Conservation (phyloP, 2,888 invertebrate genomes). For the Aphodius sticticus region DNA sequence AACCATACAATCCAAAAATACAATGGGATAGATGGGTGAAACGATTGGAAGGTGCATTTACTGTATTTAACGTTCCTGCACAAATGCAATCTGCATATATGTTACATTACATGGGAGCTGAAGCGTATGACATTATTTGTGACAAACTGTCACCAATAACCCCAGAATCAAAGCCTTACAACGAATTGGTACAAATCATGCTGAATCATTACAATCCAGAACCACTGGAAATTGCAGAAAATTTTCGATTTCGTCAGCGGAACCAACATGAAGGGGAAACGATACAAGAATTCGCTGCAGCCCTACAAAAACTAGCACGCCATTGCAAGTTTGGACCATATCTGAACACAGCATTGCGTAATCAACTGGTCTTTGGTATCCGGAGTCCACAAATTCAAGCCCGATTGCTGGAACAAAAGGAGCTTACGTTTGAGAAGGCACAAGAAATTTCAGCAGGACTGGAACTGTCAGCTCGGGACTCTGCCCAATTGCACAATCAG, state of each 20-base stretch:
- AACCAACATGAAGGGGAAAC: conserved; percentile 38
- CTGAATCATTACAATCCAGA: conserved; percentile 38
- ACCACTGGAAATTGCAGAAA: conserved; percentile 45
- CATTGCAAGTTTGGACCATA: conserved; percentile 35
- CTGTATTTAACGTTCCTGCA: conserved; percentile 30
- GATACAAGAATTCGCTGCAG: too few relatives aligned
- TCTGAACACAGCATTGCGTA: conserved; percentile 33
- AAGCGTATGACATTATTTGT: conserved; percentile 36
- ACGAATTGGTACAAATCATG: too few relatives aligned
- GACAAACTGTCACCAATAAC: conserved; percentile 37
- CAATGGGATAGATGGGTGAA: conserved; percentile 12
- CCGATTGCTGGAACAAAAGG: conserved; percentile 29
- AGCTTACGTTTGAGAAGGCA: conserved; percentile 33
- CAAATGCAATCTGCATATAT: conserved; percentile 21
- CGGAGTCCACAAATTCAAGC: conserved; percentile 29
- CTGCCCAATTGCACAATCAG: conserved; percentile 7
- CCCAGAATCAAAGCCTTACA: too few relatives aligned
- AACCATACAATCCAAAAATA: conserved; percentile 7
- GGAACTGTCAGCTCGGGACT: background rate
- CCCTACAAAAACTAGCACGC: conserved; percentile 30
- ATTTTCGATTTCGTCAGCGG: conserved; percentile 42
- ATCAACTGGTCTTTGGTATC: conserved; percentile 38
- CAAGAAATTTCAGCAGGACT: conserved; percentile 32
- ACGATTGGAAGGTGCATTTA: conserved; percentile 4
- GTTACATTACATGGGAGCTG: conserved; percentile 37